Base-by-base conservation (phyloP, 2,797 vertebrate species). In the Iguana delicatissima region DNA sequence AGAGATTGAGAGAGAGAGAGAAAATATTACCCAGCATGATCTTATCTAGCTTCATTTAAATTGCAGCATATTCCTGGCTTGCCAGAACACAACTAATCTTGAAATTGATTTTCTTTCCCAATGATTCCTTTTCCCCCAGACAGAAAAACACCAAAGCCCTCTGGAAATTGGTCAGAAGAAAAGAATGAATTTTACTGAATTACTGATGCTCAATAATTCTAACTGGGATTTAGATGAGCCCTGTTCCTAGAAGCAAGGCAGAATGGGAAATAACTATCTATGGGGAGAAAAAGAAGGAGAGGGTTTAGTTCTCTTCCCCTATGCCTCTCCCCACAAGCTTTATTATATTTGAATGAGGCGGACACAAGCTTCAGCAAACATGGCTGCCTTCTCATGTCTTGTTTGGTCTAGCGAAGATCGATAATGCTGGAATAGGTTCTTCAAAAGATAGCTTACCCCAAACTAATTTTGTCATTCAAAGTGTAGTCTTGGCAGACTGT, bases 61-160 rank as follows among this genome's bases (percentile, higher is more conserved):
- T 55, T 91, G 7, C 46, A 84, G 14, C 4, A 87, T 42, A 79
- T 6, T 89, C 85, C 42, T 55, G 32, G 50, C 77, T 89, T 92
- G 52, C 16, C 87, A 86, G 35, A 92, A 90, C 38, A 85, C 0
- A 18, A 64, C 42, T 46, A 93, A 80, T 38, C 85, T 38, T 76
- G 13, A 89, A 76, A 90, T 59, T 12, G 8, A 18, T 84, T 93
- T 89, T 87, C 6, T 89, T 87, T 87, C 46, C n/a, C 74, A 42
- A 85, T 86, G 6, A 2, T 84, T 91, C 91, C 89, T 86, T 92
- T 87, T 89, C 29, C 10, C 67, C 22, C n/a, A 0, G 0, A 72
- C 12, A 79, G 1, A 81, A 80, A 24, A 93, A 24, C 76, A 79
- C 18, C 74, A 72, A 80, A 80, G 6, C 35, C 29, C 29, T 22